phyloP scores from a whole-genome alignment of 2,113 vertebrate genomes.

The Axis porcinus region DNA sequence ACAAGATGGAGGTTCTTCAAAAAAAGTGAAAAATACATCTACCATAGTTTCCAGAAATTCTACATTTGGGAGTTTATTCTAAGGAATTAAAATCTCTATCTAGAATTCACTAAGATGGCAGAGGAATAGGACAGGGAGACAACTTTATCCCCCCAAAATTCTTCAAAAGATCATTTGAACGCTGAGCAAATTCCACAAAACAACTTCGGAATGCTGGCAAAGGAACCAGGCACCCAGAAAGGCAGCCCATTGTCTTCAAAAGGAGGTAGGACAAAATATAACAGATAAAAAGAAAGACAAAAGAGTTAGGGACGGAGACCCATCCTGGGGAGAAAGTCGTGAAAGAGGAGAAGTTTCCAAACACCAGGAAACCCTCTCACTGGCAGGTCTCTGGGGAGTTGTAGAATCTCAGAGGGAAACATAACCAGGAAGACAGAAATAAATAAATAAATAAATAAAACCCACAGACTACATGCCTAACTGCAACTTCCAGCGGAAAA shows the following conservation, averaged over 20 bases:
- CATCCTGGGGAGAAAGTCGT: neutral
- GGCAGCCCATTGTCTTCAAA: neutral
- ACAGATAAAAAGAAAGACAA: neutral
- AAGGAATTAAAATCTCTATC: neutral
- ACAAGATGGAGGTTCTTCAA: neutral
- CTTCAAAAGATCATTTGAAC: neutral
- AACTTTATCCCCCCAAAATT: neutral
- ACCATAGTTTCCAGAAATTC: neutral
- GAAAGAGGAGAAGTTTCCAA: neutral
- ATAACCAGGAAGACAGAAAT: neutral
- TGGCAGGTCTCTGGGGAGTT: neutral
- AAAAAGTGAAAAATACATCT: neutral
- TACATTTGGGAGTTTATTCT: neutral
- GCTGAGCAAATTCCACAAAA: neutral
- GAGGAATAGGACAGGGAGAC: neutral
- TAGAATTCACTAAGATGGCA: neutral
- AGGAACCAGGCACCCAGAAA: neutral
- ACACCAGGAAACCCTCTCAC: neutral
- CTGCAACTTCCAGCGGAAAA: neutral
- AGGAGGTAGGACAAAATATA: neutral
- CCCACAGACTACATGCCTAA: neutral
- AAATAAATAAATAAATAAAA: neutral
- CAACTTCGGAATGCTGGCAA: rapidly evolving
- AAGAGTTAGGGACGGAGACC: neutral
- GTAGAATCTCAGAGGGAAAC: neutral